Percentiles rank a stretch among this genome's conserved stretches.
Conservation (phyloP, 2,888 invertebrate genomes). For the Leptopilina myrica region DNA sequence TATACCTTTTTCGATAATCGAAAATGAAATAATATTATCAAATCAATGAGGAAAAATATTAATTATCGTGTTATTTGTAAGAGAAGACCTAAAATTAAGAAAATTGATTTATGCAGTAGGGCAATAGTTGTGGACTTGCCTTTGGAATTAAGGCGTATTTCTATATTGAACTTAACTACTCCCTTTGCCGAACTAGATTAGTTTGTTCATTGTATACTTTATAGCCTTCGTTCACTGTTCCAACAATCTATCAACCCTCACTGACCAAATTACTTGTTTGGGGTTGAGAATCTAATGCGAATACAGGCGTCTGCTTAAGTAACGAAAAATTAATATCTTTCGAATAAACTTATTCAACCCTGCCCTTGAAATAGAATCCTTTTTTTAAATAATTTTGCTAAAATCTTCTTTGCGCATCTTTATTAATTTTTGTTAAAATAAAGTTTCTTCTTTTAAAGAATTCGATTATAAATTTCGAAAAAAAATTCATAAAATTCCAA, state of each 20-base stretch:
- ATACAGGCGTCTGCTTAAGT: neutral
- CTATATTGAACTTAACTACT: conserved; percentile 68
- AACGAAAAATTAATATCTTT: neutral
- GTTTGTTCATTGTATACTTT: conserved; percentile 68
- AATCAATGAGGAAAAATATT: neutral
- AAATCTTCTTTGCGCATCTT: too few species aligned
- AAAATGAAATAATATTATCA: neutral
- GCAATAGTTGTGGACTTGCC: conserved; percentile 66
- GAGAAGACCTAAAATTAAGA: neutral
- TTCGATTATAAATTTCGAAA: too few species aligned
- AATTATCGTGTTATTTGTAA: neutral
- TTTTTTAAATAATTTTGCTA: too few species aligned
- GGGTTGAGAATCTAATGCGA: conserved; percentile 13
- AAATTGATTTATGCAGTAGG: conserved; percentile 66
- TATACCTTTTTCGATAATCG: neutral
- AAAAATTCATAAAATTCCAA: too few species aligned
- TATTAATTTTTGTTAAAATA: too few species aligned
- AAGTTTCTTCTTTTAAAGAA: too few species aligned
- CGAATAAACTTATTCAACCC: neutral
- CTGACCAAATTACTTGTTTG: conserved; percentile 35
- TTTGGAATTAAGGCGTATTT: conserved; percentile 59
- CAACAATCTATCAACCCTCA: conserved; percentile 64
- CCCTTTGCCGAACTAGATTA: conserved; percentile 69
- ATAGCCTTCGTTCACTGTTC: conserved; percentile 49
- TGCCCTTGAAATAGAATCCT: neutral